phyloP scores from a whole-genome alignment of 2,888 invertebrate species.

The Alcis repandata region DNA sequence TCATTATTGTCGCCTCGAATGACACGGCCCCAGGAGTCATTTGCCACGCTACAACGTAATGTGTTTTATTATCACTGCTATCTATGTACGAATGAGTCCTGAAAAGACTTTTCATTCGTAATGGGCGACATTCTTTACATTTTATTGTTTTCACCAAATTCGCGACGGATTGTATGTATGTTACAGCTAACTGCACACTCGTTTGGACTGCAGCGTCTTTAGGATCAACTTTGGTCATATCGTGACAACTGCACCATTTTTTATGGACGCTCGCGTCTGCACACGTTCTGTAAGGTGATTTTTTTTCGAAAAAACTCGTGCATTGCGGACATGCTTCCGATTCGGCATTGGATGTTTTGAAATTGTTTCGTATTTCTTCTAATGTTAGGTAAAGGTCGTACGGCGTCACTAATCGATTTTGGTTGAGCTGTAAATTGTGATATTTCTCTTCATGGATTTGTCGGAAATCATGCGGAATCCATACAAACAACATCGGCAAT shows the following conservation, averaged over 20 bases:
- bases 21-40: slow-evolving; percentile 88
- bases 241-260: slow-evolving; percentile 92
- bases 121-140: slow-evolving; percentile 79
- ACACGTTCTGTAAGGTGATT: slow-evolving; percentile 88
- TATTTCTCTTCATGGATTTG: slow-evolving; percentile 84
- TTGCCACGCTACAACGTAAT: slow-evolving; percentile 88
- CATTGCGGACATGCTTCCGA: slow-evolving; percentile 88
- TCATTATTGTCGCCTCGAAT: slow-evolving; percentile 89
- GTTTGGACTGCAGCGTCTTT: slow-evolving; percentile 71
- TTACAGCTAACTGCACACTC: slow-evolving; percentile 77
- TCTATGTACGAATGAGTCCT: slow-evolving; percentile 73
- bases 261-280: slow-evolving; percentile 88
- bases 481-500: slow-evolving; percentile 90
- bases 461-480: slow-evolving; percentile 88
- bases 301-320: slow-evolving; percentile 86
- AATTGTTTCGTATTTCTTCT: slow-evolving; percentile 71
- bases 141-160: slow-evolving; percentile 56
- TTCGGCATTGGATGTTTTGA: slow-evolving; percentile 81
- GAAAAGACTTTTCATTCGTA: slow-evolving; percentile 80
- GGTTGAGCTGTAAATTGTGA: slow-evolving; percentile 87
- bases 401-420: slow-evolving; percentile 89
- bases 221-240: slow-evolving; percentile 63
- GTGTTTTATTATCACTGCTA: slow-evolving; percentile 56
- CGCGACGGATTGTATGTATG: slow-evolving; percentile 55
- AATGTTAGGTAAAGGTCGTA: slow-evolving; percentile 91